Conservation (phyloP, 2,888 invertebrate genomes). For the Latheticus oryzae region DNA sequence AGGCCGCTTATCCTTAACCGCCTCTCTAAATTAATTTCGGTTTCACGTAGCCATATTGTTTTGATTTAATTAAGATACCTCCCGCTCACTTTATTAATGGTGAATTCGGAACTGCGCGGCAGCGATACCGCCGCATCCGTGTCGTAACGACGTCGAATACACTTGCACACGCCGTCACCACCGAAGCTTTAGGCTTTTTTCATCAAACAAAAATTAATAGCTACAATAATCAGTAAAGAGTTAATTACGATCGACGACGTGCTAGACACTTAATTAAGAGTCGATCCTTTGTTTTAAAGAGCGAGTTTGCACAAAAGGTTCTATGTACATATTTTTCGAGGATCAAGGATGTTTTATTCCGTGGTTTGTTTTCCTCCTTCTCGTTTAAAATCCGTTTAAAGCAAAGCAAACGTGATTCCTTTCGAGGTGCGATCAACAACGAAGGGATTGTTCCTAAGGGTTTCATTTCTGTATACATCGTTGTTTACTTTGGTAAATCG, state of each 20-base stretch:
- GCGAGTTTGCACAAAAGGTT: constrained; percentile 1
- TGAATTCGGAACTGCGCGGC: constrained; percentile 40
- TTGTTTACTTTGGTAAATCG: constrained; percentile 20
- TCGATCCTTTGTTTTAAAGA: constrained; percentile 24
- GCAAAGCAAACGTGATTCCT: constrained; percentile 10
- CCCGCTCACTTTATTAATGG: constrained; percentile 61
- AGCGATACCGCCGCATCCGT: constrained; percentile 40
- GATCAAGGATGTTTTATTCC: too few species aligned
- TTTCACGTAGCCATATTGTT: constrained; percentile 63
- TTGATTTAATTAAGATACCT: constrained; percentile 65
- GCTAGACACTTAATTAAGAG: constrained; percentile 36
- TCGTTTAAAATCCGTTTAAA: constrained; percentile 1
- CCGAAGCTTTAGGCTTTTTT: constrained; percentile 14
- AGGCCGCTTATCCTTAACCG: constrained; percentile 44
- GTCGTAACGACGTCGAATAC: constrained; percentile 30
- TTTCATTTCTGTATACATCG: constrained; percentile 15
- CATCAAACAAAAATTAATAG: constrained; percentile 21
- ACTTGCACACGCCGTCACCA: too few species aligned
- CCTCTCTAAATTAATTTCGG: constrained; percentile 62
- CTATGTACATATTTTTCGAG: neutral
- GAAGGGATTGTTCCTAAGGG: constrained; percentile 13
- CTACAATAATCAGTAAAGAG: constrained; percentile 31
- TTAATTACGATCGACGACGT: constrained; percentile 37
- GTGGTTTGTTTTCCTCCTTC: constrained; percentile 6
- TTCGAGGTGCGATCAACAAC: constrained; percentile 1